Conservation (phyloP, 2,113 vertebrate species). For the Tilapia sparmanii region DNA sequence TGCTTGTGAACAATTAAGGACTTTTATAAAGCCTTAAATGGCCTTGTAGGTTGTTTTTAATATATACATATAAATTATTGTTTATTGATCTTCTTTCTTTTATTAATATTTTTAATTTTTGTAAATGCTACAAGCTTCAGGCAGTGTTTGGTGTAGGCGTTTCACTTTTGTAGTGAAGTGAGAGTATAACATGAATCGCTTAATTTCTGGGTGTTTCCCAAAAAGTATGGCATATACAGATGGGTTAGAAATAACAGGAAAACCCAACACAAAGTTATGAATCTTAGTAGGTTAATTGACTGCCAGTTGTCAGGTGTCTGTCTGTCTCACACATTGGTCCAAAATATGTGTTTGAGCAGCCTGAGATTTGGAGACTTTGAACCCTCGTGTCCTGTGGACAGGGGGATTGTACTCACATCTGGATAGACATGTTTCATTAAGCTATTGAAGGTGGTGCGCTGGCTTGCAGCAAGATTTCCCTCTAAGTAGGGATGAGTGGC, state of each 20-base stretch:
- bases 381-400: background rate
- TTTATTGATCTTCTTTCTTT: background rate
- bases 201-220: background rate
- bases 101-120: constrained; percentile 2
- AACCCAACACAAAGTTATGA: background rate
- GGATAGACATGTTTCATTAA: background rate
- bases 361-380: background rate
- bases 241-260: background rate
- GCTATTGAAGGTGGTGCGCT: background rate
- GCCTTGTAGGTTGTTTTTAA: background rate
- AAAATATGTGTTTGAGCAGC: background rate
- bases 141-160: background rate
- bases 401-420: background rate
- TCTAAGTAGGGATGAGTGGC: background rate
- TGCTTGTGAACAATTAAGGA: constrained; percentile 20
- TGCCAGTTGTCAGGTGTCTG: background rate
- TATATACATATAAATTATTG: constrained; percentile 18
- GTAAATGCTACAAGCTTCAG: background rate
- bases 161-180: background rate
- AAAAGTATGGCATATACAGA: background rate
- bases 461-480: background rate
- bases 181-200: background rate
- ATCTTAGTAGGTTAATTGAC: background rate
- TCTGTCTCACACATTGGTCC: background rate
- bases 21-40: background rate